A percentile compares a stretch with the other conserved stretches of the same genome.
phyloP scores from a whole-genome alignment of 92 coral and sea anemone genomes.

The Umimayanthus chanpuru region DNA sequence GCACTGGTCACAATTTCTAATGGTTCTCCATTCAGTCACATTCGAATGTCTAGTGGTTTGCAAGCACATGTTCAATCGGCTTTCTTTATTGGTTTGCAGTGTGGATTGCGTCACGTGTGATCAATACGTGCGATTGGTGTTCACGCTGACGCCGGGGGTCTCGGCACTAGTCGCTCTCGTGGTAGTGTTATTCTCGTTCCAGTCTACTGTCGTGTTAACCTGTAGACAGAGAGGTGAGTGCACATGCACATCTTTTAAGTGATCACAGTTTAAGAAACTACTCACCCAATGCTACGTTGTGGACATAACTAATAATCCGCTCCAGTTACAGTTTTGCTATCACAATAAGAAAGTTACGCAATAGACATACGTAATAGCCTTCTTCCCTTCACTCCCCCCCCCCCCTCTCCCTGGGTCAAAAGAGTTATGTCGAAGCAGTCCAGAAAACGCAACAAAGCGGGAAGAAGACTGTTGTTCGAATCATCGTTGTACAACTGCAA shows the following conservation, averaged over 20 bases:
- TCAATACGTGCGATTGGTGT: slow-evolving; percentile 68
- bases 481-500: no score
- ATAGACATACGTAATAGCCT: background rate
- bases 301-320: background rate
- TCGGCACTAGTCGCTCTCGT: slow-evolving; percentile 67
- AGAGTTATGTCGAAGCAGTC: no score
- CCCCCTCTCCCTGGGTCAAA: no score
- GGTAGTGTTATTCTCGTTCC: slow-evolving; percentile 61
- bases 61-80: background rate
- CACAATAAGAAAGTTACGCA: background rate
- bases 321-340: background rate
- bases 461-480: no score
- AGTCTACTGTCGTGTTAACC: slow-evolving; percentile 56
- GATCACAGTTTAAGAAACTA: background rate
- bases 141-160: slow-evolving; percentile 75
- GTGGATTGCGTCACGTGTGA: slow-evolving; percentile 59
- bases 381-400: no score
- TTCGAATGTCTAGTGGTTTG: background rate
- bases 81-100: slow-evolving; percentile 35
- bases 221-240: slow-evolving; percentile 63
- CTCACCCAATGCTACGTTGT: background rate
- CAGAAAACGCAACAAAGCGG: no score
- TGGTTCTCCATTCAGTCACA: no score
- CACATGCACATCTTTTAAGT: no score
- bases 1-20: no score